Conservation (phyloP, 2,888 invertebrate species). For the Nineta flava region DNA sequence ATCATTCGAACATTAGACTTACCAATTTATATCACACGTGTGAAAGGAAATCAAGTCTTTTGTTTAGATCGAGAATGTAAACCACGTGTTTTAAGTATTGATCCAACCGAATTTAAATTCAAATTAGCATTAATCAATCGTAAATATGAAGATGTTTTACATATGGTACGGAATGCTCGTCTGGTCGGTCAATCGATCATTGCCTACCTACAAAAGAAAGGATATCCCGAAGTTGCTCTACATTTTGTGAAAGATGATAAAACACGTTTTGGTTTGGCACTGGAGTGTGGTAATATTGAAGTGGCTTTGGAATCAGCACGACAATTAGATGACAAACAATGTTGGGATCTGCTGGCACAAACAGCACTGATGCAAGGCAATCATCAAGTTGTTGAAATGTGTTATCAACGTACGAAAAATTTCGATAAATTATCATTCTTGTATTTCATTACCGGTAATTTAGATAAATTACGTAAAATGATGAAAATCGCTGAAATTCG, state of each 20-base stretch:
- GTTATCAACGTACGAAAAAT: slow-evolving; percentile 97
- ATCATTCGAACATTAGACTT: slow-evolving; percentile 95
- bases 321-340: slow-evolving; percentile 79
- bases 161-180: slow-evolving; percentile 92
- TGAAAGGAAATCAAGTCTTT: slow-evolving; percentile 80
- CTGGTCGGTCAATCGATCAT: slow-evolving; percentile 98
- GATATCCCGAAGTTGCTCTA: slow-evolving; percentile 95
- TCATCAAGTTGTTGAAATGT: slow-evolving; percentile 95
- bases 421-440: slow-evolving; percentile 97
- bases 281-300: slow-evolving; percentile 98
- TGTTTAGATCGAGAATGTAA: slow-evolving; percentile 88
- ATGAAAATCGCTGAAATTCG: slow-evolving; percentile 98
- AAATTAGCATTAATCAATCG: slow-evolving; percentile 92
- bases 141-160: slow-evolving; percentile 82
- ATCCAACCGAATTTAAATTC: slow-evolving; percentile 96
- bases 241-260: slow-evolving; percentile 99
- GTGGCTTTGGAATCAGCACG: slow-evolving; percentile 94
- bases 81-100: slow-evolving; percentile 80
- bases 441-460: slow-evolving; percentile 94
- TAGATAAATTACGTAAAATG: slow-evolving; percentile 96
- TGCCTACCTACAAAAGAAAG: slow-evolving; percentile 96
- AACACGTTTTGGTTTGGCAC: slow-evolving; percentile 84
- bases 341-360: slow-evolving; percentile 92
- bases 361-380: slow-evolving; percentile 90
- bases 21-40: slow-evolving; percentile 90